Evolutionary conservation across 2,113 vertebrate genomes (phyloP).

Genomic region (Triplophysa rosa): DNA sequence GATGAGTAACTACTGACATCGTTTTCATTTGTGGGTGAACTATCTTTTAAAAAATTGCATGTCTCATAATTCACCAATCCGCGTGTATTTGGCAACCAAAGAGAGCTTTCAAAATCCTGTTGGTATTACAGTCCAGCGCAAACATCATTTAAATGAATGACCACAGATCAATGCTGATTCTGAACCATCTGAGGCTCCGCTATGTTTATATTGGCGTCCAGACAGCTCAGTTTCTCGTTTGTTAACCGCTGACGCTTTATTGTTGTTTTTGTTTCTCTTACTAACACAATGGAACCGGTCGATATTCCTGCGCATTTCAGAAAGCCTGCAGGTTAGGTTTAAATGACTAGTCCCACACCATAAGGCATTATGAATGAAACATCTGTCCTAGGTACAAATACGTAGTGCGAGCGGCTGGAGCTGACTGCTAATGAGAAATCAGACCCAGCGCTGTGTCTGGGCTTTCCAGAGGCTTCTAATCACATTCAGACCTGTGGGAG

Average conservation of each 20-base stretch:
- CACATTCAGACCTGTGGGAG: conserved; percentile 35
- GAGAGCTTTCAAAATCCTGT: neutral
- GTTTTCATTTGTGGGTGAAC: too few species aligned
- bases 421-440: conserved; percentile 45
- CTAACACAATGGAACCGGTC: neutral
- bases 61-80: too few species aligned
- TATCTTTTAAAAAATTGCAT: too few species aligned
- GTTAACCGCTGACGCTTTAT: neutral
- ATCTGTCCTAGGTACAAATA: conserved; percentile 39
- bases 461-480: conserved; percentile 36
- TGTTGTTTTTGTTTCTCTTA: conserved; percentile 26
- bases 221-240: neutral
- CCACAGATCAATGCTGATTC: conserved; percentile 10
- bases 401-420: neutral
- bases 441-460: conserved; percentile 23
- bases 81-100: neutral
- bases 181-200: neutral
- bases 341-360: conserved; percentile 29
- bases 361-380: conserved; percentile 44
- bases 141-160: conserved; percentile 21
- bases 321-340: conserved; percentile 37
- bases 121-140: neutral
- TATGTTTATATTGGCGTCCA: neutral
- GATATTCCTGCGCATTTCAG: conserved; percentile 1
- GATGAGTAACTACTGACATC: too few species aligned